Base-by-base conservation (phyloP, 2,888 invertebrate species). In the Pseudococcus viburni region DNA sequence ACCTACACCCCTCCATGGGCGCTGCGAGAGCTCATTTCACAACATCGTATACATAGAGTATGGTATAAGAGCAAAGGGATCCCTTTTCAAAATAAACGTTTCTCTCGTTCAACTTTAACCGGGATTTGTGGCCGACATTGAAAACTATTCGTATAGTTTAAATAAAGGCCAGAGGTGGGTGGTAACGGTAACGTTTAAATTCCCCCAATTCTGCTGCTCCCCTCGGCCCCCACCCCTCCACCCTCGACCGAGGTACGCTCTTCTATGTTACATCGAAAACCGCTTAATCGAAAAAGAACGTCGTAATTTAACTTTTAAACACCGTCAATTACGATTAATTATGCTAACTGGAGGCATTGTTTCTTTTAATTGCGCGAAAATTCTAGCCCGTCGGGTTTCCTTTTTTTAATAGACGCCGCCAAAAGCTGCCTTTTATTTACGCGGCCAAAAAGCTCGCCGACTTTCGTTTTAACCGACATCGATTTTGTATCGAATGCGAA, bases 281-380 rank as follows among this genome's bases (percentile, higher is more conserved):
- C 42, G 39, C 80, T 80, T 80, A 42, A 39, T 39, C 80, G 80
- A 80, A 80, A 80, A 80, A 39, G 42, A 39, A 42, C 80, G 39
- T n/a, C 80, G 80, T 80, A 80, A 80, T 80, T 80, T 80, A 80
- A 80, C 39, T 80, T 73, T 73, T 42, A 42, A 42, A 80, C 80
- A 42, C 42, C 80, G 80, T 80, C 80, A 42, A 80, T 80, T 80
- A 80, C 80, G 80, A 80, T 80, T 80, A 80, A 80, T 80, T 80
- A 42, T 26, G 33, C 42, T 42, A 42, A 73, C 26, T 73, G 73
- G 73, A 15, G 42, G 80, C 80, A 46, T 80, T 80, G 80, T 80
- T 80, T 80, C 80, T 80, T 80, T 80, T 80, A 80, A 80, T 80
- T 80, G 80, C 80, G 80, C 15, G 42, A 80, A 80, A 80, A 26